Percentiles rank a stretch among this genome's conserved stretches.
Conservation (phyloP, 1,140 invertebrate genomes). For the Hylyphantes graminicola region DNA sequence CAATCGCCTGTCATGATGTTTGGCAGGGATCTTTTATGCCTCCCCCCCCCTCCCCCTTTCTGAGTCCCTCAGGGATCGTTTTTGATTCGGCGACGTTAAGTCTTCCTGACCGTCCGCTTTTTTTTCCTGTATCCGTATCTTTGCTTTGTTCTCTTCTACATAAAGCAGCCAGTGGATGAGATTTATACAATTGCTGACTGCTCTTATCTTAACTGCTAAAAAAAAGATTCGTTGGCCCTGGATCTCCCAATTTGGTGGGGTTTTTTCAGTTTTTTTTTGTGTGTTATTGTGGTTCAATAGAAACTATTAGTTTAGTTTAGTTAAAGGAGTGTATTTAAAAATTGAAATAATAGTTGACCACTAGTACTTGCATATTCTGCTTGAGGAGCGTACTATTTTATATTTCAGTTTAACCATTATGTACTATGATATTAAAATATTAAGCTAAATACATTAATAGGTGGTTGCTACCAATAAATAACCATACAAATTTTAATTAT, state of each 20-base stretch:
- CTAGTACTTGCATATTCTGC: no score
- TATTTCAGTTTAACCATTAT: no score
- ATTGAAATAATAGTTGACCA: no score
- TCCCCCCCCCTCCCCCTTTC: conserved; percentile 1
- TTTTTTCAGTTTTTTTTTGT: conserved; percentile 24
- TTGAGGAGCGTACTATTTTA: no score
- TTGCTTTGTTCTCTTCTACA: conserved; percentile 15
- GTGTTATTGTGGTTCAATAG: no score
- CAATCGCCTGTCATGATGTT: conserved; percentile 55
- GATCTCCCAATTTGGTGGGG: conserved; percentile 39
- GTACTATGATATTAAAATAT: no score
- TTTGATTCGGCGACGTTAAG: conserved; percentile 58
- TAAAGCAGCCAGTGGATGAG: conserved; percentile 33
- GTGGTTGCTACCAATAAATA: no score
- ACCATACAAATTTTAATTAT: no score
- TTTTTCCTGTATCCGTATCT: neutral
- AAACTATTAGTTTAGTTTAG: no score
- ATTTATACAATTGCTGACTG: conserved; percentile 59
- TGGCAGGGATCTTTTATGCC: neutral
- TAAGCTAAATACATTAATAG: no score
- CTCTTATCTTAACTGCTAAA: conserved; percentile 48
- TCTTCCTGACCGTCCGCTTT: conserved; percentile 24
- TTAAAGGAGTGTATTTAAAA: no score
- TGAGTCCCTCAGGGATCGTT: conserved; percentile 30
- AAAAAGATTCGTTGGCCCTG: conserved; percentile 4